phyloP scores from a whole-genome alignment of 2,113 vertebrate species.

The Spheniscus mendiculus region DNA sequence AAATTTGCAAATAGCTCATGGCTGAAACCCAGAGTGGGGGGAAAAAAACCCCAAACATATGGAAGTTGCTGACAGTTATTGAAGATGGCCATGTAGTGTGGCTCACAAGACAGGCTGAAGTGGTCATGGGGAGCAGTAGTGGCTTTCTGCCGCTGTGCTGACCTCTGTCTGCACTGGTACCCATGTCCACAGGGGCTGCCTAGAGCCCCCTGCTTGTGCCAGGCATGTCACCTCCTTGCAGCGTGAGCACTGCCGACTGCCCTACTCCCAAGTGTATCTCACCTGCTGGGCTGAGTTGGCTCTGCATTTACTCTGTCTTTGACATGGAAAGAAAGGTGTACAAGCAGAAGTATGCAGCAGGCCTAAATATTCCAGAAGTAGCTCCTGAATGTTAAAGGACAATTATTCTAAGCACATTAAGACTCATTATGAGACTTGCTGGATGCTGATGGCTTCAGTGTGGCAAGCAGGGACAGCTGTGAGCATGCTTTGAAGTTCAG shows the following conservation, averaged over 20 bases:
- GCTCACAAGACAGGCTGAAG: background rate
- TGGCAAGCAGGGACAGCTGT: background rate
- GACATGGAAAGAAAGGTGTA: background rate
- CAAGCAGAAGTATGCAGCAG: background rate
- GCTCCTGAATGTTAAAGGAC: background rate
- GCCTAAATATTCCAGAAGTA: background rate
- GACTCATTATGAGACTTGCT: background rate
- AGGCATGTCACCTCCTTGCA: background rate
- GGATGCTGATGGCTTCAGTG: background rate
- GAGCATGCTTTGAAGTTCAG: background rate
- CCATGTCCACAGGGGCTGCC: background rate
- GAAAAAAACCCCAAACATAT: fast-evolving
- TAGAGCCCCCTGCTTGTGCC: fast-evolving
- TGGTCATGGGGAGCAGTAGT: background rate
- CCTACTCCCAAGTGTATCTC: background rate
- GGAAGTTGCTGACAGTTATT: background rate
- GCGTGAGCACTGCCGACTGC: fast-evolving
- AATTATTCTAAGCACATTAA: background rate
- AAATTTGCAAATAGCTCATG: background rate
- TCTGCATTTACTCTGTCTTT: background rate
- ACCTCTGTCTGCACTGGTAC: background rate
- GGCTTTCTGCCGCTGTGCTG: background rate
- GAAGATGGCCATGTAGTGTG: fast-evolving
- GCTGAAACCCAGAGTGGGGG: background rate
- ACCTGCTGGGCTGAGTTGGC: background rate